Evolutionary conservation across 2,888 invertebrate genomes (phyloP).

Genomic region (Eupithecia inturbata): DNA sequence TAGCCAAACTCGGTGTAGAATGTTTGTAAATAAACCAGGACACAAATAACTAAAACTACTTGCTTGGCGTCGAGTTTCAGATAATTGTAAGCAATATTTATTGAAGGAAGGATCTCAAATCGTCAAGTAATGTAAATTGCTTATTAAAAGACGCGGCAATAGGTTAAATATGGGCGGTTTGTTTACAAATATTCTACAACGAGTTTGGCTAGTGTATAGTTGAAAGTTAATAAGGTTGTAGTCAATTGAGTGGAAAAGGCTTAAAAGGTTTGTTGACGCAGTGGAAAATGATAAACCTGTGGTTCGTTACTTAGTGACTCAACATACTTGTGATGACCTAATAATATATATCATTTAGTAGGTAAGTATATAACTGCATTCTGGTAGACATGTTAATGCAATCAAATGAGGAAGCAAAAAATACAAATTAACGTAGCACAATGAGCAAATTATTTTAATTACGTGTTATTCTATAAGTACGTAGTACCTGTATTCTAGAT

Average conservation of each 20-base stretch:
- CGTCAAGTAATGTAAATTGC: no score
- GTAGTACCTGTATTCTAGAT: not conserved
- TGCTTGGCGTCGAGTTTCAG: no score
- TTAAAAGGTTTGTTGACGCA: slow-evolving; percentile 7
- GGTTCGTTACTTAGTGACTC: slow-evolving; percentile 25
- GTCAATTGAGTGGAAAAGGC: slow-evolving; percentile 8
- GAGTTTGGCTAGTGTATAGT: no score
- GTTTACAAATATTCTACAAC: no score
- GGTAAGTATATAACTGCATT: slow-evolving; percentile 22
- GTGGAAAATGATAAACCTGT: slow-evolving; percentile 28
- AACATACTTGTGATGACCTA: slow-evolving; percentile 27
- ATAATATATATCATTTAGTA: slow-evolving; percentile 23
- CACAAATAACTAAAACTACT: no score
- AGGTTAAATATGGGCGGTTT: no score
- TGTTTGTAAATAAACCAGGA: no score
- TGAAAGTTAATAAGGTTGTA: not conserved
- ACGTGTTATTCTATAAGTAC: not conserved
- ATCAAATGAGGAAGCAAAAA: slow-evolving; percentile 4
- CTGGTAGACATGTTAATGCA: slow-evolving; percentile 5
- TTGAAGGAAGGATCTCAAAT: no score
- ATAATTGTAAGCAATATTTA: no score
- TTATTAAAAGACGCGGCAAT: no score
- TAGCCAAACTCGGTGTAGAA: no score
- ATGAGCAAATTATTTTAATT: not conserved
- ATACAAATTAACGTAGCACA: not conserved